Evolutionary conservation across 2,888 invertebrate species (phyloP).

Genomic region (Eupithecia inturbata): DNA sequence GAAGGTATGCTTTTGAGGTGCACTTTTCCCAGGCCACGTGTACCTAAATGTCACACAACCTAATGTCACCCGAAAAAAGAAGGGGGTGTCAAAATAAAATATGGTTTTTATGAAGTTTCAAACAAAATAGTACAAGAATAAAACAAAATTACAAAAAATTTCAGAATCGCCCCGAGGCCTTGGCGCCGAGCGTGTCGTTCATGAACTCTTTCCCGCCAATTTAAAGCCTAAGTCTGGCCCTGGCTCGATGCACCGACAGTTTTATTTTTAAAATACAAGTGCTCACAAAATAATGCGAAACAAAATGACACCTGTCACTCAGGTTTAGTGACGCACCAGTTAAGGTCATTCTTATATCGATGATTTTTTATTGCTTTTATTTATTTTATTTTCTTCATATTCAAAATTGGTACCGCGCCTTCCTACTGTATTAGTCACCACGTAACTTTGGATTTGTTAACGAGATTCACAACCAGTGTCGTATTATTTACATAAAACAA

Average conservation of each 20-base stretch:
- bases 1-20: too few relatives aligned
- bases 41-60: too few relatives aligned
- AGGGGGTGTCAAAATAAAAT: too few relatives aligned
- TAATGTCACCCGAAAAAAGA: too few relatives aligned
- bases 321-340: neutral
- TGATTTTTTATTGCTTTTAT: neutral
- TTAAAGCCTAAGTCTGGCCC: neutral
- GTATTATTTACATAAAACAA: conserved; percentile 10
- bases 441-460: neutral
- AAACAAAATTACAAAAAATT: too few relatives aligned
- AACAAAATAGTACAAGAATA: too few relatives aligned
- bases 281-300: neutral
- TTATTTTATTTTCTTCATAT: neutral
- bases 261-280: conserved; percentile 7
- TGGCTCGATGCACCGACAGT: neutral
- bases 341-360: conserved; percentile 2
- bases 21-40: too few relatives aligned
- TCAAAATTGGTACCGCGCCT: neutral
- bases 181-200: neutral
- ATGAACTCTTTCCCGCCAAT: neutral
- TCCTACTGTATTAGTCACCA: neutral
- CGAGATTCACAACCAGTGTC: neutral
- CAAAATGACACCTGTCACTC: neutral
- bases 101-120: too few relatives aligned
- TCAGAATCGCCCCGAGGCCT: too few relatives aligned